Evolutionary conservation across 2,888 invertebrate genomes (phyloP).

Genomic region (Xylocampa areola): DNA sequence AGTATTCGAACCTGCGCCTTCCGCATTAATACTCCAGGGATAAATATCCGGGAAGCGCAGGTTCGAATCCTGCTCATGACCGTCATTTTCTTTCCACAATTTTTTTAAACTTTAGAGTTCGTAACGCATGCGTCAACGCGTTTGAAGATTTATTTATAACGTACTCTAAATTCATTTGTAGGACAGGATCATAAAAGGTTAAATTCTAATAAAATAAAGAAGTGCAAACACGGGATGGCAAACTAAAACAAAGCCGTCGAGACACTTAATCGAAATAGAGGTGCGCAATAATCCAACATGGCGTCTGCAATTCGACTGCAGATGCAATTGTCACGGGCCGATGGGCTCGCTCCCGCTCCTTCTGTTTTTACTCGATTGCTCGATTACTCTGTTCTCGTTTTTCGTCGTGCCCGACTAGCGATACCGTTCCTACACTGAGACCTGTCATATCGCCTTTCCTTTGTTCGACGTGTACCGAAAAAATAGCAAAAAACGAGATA

Average conservation of each 20-base stretch:
- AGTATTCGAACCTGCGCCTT: too few relatives aligned
- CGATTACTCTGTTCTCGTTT: slow-evolving; percentile 85
- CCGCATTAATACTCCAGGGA: too few relatives aligned
- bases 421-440: slow-evolving; percentile 81
- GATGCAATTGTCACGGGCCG: slow-evolving; percentile 88
- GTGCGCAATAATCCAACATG: slow-evolving; percentile 84
- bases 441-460: slow-evolving; percentile 89
- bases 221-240: slow-evolving; percentile 37
- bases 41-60: too few relatives aligned
- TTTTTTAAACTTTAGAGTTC: too few relatives aligned
- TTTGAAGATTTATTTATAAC: slow-evolving; percentile 28
- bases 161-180: too few relatives aligned
- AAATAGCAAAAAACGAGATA: slow-evolving; percentile 78
- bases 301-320: slow-evolving; percentile 81
- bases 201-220: slow-evolving; percentile 29
- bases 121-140: too few relatives aligned
- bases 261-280: slow-evolving; percentile 81
- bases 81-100: too few relatives aligned
- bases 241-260: slow-evolving; percentile 72
- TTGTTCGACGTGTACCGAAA: slow-evolving; percentile 83
- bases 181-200: slow-evolving; percentile 20
- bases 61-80: too few relatives aligned
- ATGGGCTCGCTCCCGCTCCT: slow-evolving; percentile 77
- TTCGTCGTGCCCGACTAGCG: slow-evolving; percentile 80
- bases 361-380: slow-evolving; percentile 86